Evolutionary conservation across 64 coral and sea anemone genomes (phyloP), one percentile per base, ranked within the genome.

Genomic region (Actinia equina): DNA sequence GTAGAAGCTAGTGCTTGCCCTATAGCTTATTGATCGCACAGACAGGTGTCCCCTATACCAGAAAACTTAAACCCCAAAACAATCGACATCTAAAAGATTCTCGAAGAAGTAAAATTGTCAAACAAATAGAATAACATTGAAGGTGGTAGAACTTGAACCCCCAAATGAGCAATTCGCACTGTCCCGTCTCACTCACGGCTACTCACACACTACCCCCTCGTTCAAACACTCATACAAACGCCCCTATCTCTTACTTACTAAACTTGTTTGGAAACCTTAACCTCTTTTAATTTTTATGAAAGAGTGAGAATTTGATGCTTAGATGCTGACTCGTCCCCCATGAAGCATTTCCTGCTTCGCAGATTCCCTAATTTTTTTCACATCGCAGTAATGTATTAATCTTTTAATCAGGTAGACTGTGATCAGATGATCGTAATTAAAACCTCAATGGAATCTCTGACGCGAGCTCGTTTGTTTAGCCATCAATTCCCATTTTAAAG

Each of bases 361-460:
- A 82, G 77, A 86, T 82, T 91, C 80, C 55, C 44, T 86, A 91
- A 79, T 85, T 91, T 87, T 91, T 85, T 87, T 78, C 78, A 82
- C 86, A 79, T 86, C 79, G 78, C 90, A 87, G 71, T 87, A 91
- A 82, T 91, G 86, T 91, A 86, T 95, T 95, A 95, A 95, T 95
- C 87, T 95, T 83, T 86, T 95, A 95, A 95, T 95, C 90, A 95
- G 91, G 44, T 81, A 17, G 17, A 20, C 78, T 89, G 90, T 64
- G 82, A 77, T 89, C 88, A 89, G 76, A 79, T 71, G 79, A 82
- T 82, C 81, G 88, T 96, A 96, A 96, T 96, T 96, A 96, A 96
- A 93, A 96, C 94, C 86, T 90, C 86, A 90, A 84, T 79, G 89
- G 82, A 83, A 83, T 84, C 49, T 83, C 84, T 79, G 94, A 89